phyloP scores from a whole-genome alignment of 2,113 vertebrate genomes.

The Anarrhichthys ocellatus region DNA sequence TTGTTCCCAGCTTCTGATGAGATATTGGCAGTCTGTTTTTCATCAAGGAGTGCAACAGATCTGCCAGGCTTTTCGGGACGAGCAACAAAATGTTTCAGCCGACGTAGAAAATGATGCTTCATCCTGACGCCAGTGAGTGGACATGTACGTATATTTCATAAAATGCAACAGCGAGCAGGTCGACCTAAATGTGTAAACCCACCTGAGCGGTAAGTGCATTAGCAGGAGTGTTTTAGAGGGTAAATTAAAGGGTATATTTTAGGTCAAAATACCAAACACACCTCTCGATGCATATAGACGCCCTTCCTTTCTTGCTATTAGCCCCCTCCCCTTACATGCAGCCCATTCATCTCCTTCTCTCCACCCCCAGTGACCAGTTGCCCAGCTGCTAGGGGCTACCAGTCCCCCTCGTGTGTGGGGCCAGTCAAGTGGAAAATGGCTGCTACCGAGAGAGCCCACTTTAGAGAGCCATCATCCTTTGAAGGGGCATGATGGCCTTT shows the following conservation, averaged over 20 bases:
- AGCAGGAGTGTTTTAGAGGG: slow-evolving; percentile 34
- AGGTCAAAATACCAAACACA: slow-evolving; percentile 54
- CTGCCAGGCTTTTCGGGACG: slow-evolving; percentile 28
- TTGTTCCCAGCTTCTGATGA: slow-evolving; percentile 54
- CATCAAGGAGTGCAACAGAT: slow-evolving; percentile 43
- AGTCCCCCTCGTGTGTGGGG: slow-evolving; percentile 79
- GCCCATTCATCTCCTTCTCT: slow-evolving; percentile 71
- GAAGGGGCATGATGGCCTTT: slow-evolving; percentile 83
- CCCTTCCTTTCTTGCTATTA: slow-evolving; percentile 60
- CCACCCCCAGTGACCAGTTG: slow-evolving; percentile 72
- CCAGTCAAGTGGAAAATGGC: slow-evolving; percentile 86
- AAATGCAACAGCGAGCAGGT: slow-evolving; percentile 21
- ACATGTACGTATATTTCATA: slow-evolving; percentile 16
- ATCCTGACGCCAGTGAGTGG: neutral
- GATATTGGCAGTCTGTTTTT: slow-evolving; percentile 54
- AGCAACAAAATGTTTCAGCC: slow-evolving; percentile 46
- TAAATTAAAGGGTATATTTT: slow-evolving; percentile 44
- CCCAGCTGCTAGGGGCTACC: slow-evolving; percentile 78
- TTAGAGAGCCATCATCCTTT: slow-evolving; percentile 84
- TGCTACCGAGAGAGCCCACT: slow-evolving; percentile 82
- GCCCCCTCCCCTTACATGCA: slow-evolving; percentile 58
- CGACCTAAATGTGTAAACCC: slow-evolving; percentile 29
- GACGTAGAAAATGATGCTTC: slow-evolving; percentile 29
- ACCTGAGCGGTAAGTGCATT: slow-evolving; percentile 19
- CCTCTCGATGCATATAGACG: slow-evolving; percentile 61